Evolutionary conservation across 2,113 vertebrate species (phyloP).

Genomic region (Hemichromis elongatus): DNA sequence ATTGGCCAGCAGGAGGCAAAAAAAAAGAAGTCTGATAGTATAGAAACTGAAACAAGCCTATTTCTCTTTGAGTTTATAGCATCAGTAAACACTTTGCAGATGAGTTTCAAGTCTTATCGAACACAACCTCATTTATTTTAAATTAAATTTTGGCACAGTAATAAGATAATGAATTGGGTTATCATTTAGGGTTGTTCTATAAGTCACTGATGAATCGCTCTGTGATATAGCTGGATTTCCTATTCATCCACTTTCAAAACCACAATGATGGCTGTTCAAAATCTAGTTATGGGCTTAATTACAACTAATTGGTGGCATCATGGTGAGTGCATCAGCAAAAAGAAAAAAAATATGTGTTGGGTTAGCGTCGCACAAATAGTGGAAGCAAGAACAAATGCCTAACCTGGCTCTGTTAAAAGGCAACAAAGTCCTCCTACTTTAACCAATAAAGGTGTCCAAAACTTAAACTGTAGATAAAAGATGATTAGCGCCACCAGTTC

Average conservation of each 20-base stretch:
- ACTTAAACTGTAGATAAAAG: not conserved
- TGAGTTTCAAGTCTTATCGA: not conserved
- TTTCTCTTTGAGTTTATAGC: not conserved
- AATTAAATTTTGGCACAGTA: not conserved
- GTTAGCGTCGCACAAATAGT: not conserved
- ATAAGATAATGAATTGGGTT: not conserved
- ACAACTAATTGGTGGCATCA: not conserved
- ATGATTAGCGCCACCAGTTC: not conserved
- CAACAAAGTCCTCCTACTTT: not conserved
- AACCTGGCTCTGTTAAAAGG: not conserved
- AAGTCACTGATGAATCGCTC: not conserved
- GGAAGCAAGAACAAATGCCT: not conserved
- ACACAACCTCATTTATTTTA: not conserved
- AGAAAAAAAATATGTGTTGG: not conserved
- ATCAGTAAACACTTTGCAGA: not conserved
- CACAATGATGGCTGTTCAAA: not conserved
- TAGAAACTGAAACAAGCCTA: not conserved
- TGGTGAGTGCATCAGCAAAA: not conserved
- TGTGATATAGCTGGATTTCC: not conserved
- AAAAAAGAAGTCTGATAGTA: not conserved
- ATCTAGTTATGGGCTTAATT: not conserved
- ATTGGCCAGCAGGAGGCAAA: not conserved
- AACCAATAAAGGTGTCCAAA: not conserved
- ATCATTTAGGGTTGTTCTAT: not conserved
- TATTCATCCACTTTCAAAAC: not conserved